phyloP scores from a whole-genome alignment of 2,113 vertebrate species.

The Albula goreensis region DNA sequence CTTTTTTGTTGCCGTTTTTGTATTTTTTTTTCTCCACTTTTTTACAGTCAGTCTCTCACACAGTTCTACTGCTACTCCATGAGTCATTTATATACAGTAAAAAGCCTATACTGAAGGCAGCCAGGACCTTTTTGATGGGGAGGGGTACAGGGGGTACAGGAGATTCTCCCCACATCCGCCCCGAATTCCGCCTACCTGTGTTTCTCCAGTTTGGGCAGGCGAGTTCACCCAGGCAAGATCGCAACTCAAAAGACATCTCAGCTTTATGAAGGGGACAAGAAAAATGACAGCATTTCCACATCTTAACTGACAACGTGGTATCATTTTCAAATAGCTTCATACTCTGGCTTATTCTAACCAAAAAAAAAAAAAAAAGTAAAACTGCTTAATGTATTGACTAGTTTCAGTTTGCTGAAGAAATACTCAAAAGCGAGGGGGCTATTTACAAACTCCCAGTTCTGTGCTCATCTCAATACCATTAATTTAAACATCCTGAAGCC shows the following conservation, averaged over 20 bases:
- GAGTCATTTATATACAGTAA: conserved; percentile 26
- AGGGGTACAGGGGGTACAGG: background rate
- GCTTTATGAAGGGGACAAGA: background rate
- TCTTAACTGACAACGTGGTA: background rate
- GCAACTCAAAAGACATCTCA: background rate
- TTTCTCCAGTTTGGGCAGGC: background rate
- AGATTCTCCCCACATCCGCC: background rate
- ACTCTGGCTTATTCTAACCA: background rate
- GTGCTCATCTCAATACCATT: background rate
- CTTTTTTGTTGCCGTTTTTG: background rate
- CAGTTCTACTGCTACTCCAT: background rate
- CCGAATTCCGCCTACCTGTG: background rate
- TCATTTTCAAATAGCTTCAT: background rate
- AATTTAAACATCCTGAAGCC: background rate
- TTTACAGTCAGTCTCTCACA: conserved; percentile 17
- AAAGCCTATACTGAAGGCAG: background rate
- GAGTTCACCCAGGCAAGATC: background rate
- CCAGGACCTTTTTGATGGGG: background rate
- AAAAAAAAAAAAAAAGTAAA: too few relatives aligned
- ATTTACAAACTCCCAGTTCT: background rate
- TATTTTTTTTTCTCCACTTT: background rate
- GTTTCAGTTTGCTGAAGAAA: background rate
- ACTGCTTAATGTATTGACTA: background rate
- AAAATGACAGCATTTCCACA: background rate
- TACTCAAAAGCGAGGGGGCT: background rate